Evolutionary conservation across 1,140 invertebrate species (phyloP), one percentile per base, ranked within the genome.

Genomic region (Phthorimaea operculella): DNA sequence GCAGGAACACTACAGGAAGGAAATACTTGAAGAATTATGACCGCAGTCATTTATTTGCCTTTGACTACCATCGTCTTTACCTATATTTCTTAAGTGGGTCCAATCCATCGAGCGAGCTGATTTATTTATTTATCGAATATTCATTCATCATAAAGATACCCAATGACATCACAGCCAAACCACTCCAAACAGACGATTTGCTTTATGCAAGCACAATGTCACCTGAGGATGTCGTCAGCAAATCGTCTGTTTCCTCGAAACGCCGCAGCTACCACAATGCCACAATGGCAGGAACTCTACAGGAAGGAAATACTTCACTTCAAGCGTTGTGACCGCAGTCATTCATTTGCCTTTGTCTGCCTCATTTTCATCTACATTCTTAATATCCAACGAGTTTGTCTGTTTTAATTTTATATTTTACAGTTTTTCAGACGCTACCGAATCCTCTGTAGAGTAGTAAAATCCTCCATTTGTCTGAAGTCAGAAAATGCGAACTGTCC

Each of bases 231-330:
- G 36, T 12, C 36, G 2, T 39, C 36, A 39, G 1, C 4, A 39
- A 5, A 9, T 12, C 36, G 2, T 39, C 36, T 5, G 36, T 39
- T 39, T 39, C 36, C 36, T 9, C 1, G 36, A 39, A 39, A n/a
- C 10, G n/a, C 21, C 21, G 21, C 21, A 28, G 6, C 21, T 3
- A 39, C 21, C 21, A 28, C 21, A 57, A 57, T 57, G 39, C 33
- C 33, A 56, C 54, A 57, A 57, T 57, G 39, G 55, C 48, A 17
- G 55, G 55, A 57, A 57, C 51, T 51, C 16, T 57, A 36, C 34
- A 52, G 34, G 49, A 45, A 51, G n/a, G 54, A 51, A 57, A 39
- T 39, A 39, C 36, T n/a, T 34, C n/a, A 39, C 36, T n/a, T 39
- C 36, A n/a, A 39, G 10, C n/a, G 8, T 39, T 39, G 36, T 39